Conservation (phyloP, 2,113 vertebrate species). For the Casuarius casuarius region DNA sequence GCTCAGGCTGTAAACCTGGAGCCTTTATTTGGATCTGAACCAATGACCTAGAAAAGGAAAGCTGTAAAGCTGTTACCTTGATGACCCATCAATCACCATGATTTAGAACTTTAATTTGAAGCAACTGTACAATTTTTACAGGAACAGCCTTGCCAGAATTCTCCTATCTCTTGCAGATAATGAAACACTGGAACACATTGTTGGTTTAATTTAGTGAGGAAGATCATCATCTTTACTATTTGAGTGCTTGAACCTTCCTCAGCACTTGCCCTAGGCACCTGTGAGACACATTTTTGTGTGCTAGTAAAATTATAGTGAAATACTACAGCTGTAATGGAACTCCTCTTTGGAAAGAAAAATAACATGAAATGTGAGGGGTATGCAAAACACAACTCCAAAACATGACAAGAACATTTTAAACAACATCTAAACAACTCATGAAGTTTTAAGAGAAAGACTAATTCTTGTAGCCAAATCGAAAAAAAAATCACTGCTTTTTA, state of each 20-base stretch:
- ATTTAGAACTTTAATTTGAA: conserved; percentile 35
- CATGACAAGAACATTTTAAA: background rate
- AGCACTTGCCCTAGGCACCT: background rate
- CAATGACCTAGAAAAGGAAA: background rate
- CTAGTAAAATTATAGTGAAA: background rate
- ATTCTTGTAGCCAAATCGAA: background rate
- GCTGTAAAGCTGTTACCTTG: background rate
- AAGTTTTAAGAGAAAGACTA: background rate
- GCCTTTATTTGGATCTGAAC: background rate
- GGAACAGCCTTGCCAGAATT: background rate
- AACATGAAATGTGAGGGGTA: background rate
- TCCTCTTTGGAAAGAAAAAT: background rate
- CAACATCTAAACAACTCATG: background rate
- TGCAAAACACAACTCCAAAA: background rate
- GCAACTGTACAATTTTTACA: background rate
- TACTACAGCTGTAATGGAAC: background rate
- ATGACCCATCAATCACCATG: conserved; percentile 15
- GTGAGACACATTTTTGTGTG: background rate
- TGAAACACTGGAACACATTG: background rate
- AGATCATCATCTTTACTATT: background rate
- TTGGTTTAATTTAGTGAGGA: background rate
- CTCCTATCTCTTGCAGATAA: background rate
- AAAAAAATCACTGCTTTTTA: background rate
- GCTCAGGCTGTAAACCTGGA: background rate
- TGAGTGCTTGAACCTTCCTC: background rate